Base-by-base conservation (phyloP, 64 coral and sea anemone genomes). In the Montipora cactus region DNA sequence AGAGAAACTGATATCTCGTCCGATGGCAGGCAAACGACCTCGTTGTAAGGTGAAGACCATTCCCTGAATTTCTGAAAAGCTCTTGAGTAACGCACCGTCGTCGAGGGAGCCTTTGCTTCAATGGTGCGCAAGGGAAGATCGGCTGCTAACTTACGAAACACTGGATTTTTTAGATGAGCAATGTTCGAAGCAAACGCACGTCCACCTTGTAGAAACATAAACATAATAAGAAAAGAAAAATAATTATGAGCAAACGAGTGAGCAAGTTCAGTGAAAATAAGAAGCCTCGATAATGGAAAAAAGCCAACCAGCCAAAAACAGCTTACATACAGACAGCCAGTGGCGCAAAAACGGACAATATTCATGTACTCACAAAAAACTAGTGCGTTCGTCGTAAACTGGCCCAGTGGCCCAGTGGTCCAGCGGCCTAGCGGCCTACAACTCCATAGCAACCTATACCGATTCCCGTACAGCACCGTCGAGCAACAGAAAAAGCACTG, bases 31-130 rank as follows among this genome's bases (percentile, higher is more conserved):
- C 4, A 55, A 55, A 10, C 52, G 4, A 55, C 52, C 52, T 55
- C 52, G 52, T 55, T 28, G 28, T 28, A 28, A 28, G 28, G 1
- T 28, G 28, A 28, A 28, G 28, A 28, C 28, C 28, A 28, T 1
- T 28, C 28, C 28, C 28, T 28, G 1, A 28, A 28, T 28, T 1
- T 28, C 28, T 28, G 28, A 28, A 28, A 28, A 28, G 28, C 28
- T 28, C 28, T 28, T 28, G 1, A 90, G 47, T 87, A 95, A 84
- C 74, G 74, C 37, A 87, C 93, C 59, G 13, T 58, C 37, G 91
- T 78, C 3, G 18, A 48, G 18, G 91, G 76, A 88, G 83, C 92
- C 15, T 71, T 84, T 8, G 73, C 76, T 13, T 80, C 6, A 53
- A 83, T 46, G 10, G 68, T 79, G 5, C 78, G 79, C 16, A 68